Evolutionary conservation across 2,888 invertebrate genomes (phyloP).

Genomic region (Pimpla rufipes): DNA sequence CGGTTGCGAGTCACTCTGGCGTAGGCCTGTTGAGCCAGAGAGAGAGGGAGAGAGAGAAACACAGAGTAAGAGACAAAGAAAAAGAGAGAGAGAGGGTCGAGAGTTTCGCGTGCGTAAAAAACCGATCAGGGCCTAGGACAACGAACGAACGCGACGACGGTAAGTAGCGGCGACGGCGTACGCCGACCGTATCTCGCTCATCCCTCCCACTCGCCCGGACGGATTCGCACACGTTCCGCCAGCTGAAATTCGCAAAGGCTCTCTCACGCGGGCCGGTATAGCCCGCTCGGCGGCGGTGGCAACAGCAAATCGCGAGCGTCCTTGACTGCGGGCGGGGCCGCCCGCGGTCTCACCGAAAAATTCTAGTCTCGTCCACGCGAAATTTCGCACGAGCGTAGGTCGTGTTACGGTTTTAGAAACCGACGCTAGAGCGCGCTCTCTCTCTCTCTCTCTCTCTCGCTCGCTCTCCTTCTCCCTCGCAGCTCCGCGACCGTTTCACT

Average conservation of each 20-base stretch:
- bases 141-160: conserved; percentile 52
- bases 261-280: conserved; percentile 28
- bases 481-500: conserved; percentile 20
- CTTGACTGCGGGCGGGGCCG: conserved; percentile 66
- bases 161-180: conserved; percentile 16
- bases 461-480: too few relatives aligned
- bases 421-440: conserved; percentile 26
- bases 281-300: conserved; percentile 34
- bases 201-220: conserved; percentile 28
- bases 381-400: conserved; percentile 70
- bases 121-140: conserved; percentile 68
- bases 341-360: conserved; percentile 39
- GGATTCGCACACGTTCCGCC: conserved; percentile 50
- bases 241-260: conserved; percentile 63
- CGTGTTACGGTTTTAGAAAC: conserved; percentile 70
- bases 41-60: not conserved
- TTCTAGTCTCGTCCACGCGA: conserved; percentile 68
- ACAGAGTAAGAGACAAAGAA: conserved; percentile 17
- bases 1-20: conserved; percentile 8
- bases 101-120: conserved; percentile 57
- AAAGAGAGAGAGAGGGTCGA: not conserved
- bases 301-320: conserved; percentile 56
- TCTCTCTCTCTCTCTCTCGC: conserved; percentile 38
- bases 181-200: conserved; percentile 45
- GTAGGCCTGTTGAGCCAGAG: not conserved